phyloP scores from a whole-genome alignment of 2,113 vertebrate species.

The Sinocyclocheilus anshuiensis region DNA sequence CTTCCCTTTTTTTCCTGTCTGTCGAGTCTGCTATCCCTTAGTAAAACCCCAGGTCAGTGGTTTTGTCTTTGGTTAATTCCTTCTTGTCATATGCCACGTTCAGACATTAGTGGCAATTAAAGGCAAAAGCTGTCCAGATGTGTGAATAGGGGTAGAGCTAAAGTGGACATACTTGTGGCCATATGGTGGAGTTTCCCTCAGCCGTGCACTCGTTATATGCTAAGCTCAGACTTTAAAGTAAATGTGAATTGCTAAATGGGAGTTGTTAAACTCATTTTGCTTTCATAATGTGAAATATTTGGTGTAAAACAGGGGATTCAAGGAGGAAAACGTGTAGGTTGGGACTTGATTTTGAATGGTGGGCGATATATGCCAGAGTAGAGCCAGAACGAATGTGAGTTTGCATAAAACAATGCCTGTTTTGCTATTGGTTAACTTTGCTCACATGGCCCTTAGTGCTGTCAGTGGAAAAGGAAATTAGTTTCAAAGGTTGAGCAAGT shows the following conservation, averaged over 20 bases:
- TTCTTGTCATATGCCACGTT: constrained; percentile 65
- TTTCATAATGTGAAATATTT: not conserved
- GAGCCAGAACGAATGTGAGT: not conserved
- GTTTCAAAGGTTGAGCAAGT: too few relatives aligned
- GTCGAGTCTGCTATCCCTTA: not conserved
- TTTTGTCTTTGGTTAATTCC: constrained; percentile 25
- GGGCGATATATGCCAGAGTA: not conserved
- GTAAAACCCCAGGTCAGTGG: constrained; percentile 19
- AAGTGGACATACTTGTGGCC: constrained; percentile 17
- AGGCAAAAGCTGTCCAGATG: constrained; percentile 73
- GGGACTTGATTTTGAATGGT: constrained; percentile 3
- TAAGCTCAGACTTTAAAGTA: not conserved
- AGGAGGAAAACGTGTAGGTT: not conserved
- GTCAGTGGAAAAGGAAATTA: too few relatives aligned
- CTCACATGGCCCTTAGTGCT: not conserved
- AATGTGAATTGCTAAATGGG: not conserved
- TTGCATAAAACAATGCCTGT: not conserved
- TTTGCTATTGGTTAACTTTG: not conserved
- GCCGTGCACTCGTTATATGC: not conserved
- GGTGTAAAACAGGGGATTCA: not conserved
- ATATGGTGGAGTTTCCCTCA: constrained; percentile 35
- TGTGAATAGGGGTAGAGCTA: constrained; percentile 38
- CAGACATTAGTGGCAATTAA: constrained; percentile 74
- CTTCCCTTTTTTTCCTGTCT: too few relatives aligned
- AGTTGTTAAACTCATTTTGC: not conserved